Percentiles rank a stretch among this genome's conserved stretches.
These are phyloP conservation scores for Odontothrips loti DNA, from an alignment of 2,888 invertebrate species.

Conservation along the genomic window DNA sequence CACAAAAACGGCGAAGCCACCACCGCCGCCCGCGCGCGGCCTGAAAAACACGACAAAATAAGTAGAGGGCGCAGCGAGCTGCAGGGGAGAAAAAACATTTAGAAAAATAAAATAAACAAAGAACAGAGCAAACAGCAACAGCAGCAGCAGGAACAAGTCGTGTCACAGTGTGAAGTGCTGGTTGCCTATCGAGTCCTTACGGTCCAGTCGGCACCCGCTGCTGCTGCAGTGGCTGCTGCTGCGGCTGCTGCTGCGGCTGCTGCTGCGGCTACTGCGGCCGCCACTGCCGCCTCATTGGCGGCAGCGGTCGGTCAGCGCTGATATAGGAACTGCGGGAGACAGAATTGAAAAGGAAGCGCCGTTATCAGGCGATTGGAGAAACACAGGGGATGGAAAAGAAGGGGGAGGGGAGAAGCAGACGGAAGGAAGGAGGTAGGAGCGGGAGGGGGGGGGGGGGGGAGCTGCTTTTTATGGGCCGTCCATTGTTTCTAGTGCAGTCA, in stretches of 20 bases:
- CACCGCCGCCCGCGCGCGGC: no score
- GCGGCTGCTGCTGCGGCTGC: no score
- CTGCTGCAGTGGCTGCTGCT: no score
- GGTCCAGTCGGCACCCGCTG: no score
- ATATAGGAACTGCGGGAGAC: background rate
- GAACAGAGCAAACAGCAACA: background rate
- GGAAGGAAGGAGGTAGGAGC: no score
- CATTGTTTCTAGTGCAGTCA: conserved; percentile 29
- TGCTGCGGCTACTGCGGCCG: no score
- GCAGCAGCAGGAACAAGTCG: background rate
- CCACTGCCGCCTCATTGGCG: no score
- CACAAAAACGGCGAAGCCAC: background rate
- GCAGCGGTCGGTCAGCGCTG: background rate
- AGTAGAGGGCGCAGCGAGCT: background rate
- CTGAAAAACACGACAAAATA: background rate
- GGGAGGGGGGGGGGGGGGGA: background rate
- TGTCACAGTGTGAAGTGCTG: no score
- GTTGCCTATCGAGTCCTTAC: no score
- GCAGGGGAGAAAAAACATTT: background rate
- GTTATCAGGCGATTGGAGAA: conserved; percentile 2
- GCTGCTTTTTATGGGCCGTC: background rate
- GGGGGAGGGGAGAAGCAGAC: no score
- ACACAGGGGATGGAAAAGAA: background rate
- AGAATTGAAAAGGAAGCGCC: conserved; percentile 21
- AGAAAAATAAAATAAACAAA: background rate